These are phyloP conservation scores for Upupa epops DNA, from an alignment of 2,113 vertebrate species.

Conservation along the genomic window DNA sequence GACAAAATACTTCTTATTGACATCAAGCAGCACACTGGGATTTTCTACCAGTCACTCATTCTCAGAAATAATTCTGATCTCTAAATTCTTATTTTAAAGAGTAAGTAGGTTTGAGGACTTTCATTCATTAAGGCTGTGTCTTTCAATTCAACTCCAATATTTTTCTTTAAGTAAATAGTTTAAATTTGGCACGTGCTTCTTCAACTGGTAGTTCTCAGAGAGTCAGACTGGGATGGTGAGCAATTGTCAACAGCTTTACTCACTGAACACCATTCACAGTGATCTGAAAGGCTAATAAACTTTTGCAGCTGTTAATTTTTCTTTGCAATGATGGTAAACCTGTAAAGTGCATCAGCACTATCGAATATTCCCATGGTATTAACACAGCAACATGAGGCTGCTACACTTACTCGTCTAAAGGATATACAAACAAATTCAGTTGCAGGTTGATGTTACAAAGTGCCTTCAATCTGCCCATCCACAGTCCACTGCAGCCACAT, in stretches of 20 bases:
- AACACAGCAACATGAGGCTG: neutral
- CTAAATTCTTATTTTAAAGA: neutral
- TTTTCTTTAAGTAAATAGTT: neutral
- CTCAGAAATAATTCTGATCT: neutral
- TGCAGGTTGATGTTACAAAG: slow-evolving; percentile 26
- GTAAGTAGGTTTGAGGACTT: neutral
- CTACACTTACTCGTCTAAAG: slow-evolving; percentile 7
- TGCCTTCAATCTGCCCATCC: neutral
- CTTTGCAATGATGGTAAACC: neutral
- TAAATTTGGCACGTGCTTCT: neutral
- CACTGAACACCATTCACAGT: neutral
- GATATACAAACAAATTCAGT: slow-evolving; percentile 24
- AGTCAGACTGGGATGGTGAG: neutral
- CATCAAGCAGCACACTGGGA: neutral
- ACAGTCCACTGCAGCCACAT: slow-evolving; percentile 20
- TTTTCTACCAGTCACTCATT: neutral
- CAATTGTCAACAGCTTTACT: neutral
- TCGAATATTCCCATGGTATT: neutral
- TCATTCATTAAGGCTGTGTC: neutral
- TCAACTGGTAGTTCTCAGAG: neutral
- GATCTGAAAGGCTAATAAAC: neutral
- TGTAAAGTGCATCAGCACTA: neutral
- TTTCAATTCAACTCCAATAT: neutral
- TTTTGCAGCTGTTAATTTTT: slow-evolving; percentile 35
- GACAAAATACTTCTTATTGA: neutral